phyloP scores from a whole-genome alignment of 2,113 vertebrate species.

The Petrocephalus microphthalmus region DNA sequence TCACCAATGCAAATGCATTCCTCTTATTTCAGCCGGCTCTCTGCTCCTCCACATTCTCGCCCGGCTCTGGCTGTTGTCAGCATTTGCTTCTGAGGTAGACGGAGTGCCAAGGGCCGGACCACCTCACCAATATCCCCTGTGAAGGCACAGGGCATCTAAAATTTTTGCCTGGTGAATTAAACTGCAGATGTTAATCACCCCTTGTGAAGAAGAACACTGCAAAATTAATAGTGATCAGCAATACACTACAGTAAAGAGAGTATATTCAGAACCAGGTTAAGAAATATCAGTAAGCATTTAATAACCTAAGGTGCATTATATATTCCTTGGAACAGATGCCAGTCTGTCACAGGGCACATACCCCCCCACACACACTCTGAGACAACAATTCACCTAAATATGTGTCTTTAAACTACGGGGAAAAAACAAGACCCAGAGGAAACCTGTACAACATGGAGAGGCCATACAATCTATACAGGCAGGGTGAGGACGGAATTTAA shows the following conservation, averaged over 20 bases:
- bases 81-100: not conserved
- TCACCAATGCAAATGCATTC: not conserved
- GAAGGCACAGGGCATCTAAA: not conserved
- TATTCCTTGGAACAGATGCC: not conserved
- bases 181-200: not conserved
- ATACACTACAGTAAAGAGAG: not conserved
- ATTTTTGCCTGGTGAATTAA: not conserved
- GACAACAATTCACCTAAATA: too few relatives aligned
- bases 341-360: not conserved
- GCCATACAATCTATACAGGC: too few relatives aligned
- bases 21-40: not conserved
- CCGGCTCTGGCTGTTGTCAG: not conserved
- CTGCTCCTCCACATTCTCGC: not conserved
- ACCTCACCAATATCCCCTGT: not conserved
- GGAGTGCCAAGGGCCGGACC: not conserved
- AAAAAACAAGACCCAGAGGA: too few relatives aligned
- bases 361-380: not conserved
- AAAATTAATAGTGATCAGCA: not conserved
- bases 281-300: not conserved
- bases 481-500: too few relatives aligned
- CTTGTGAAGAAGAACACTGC: not conserved
- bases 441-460: too few relatives aligned
- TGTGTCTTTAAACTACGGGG: too few relatives aligned
- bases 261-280: not conserved
- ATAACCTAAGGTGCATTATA: not conserved